Evolutionary conservation across 2,113 vertebrate genomes (phyloP).

Genomic region (Scomber japonicus): DNA sequence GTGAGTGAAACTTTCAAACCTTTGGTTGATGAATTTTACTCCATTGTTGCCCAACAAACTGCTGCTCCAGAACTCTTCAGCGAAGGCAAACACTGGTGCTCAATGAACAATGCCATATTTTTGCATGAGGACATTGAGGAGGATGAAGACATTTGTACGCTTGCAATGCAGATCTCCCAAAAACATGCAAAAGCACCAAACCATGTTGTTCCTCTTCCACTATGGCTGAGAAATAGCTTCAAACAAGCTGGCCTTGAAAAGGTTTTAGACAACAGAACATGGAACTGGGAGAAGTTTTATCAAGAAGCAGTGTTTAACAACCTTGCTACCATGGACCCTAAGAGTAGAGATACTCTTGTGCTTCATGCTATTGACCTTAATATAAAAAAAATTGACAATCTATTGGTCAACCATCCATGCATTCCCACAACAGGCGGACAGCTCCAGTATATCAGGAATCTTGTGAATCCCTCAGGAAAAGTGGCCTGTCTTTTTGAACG

Average conservation of each 20-base stretch:
- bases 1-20: slow-evolving; percentile 84
- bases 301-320: slow-evolving; percentile 85
- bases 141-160: slow-evolving; percentile 66
- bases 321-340: slow-evolving; percentile 73
- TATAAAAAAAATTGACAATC: slow-evolving; percentile 71
- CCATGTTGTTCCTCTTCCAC: slow-evolving; percentile 82
- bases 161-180: slow-evolving; percentile 80
- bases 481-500: slow-evolving; percentile 83
- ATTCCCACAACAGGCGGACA: slow-evolving; percentile 80
- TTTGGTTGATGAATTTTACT: slow-evolving; percentile 86
- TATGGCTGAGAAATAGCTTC: slow-evolving; percentile 81
- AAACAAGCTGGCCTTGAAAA: slow-evolving; percentile 64
- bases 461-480: slow-evolving; percentile 85
- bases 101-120: slow-evolving; percentile 80
- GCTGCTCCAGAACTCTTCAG: slow-evolving; percentile 83
- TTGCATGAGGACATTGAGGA: slow-evolving; percentile 79
- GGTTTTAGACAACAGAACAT: slow-evolving; percentile 75
- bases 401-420: slow-evolving; percentile 81
- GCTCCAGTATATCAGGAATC: slow-evolving; percentile 81
- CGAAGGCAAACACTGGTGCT: slow-evolving; percentile 85
- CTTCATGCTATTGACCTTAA: slow-evolving; percentile 86
- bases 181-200: slow-evolving; percentile 63
- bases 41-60: slow-evolving; percentile 66
- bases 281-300: slow-evolving; percentile 85
- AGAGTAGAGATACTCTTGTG: slow-evolving; percentile 81